Percentiles rank a stretch among this genome's conserved stretches.
Conservation (phyloP, 1,140 invertebrate genomes). For the Lithobius niger region DNA sequence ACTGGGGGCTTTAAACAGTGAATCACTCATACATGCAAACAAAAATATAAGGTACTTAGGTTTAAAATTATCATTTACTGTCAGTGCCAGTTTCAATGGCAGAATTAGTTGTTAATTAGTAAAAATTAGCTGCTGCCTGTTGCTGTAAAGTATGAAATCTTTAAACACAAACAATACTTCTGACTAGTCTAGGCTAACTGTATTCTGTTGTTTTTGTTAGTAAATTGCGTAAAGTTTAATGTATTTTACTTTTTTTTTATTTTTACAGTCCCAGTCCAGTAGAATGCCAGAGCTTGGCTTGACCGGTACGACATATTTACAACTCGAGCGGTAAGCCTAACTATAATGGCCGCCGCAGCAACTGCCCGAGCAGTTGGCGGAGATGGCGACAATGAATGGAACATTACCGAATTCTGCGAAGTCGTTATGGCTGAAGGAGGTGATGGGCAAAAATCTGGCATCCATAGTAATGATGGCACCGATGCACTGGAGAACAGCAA, state of each 20-base stretch:
- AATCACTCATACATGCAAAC: no score
- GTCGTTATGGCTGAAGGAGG: background rate
- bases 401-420: background rate
- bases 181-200: background rate
- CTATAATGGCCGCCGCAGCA: background rate
- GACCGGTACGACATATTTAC: background rate
- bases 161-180: background rate
- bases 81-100: no score
- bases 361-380: background rate
- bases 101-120: no score
- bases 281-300: background rate
- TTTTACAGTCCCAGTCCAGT: background rate
- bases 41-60: no score
- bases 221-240: background rate
- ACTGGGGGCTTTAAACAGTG: no score
- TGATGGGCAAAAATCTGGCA: background rate
- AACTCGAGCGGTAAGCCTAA: background rate
- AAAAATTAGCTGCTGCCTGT: no score
- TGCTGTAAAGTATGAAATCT: no score
- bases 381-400: conserved; percentile 2
- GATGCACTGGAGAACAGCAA: background rate
- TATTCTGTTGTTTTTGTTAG: background rate
- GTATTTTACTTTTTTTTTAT: background rate
- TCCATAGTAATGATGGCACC: background rate
- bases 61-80: no score